Percentiles rank a stretch among this genome's conserved stretches.
Conservation (phyloP, 2,113 vertebrate genomes). For the Tylochromis polylepis region DNA sequence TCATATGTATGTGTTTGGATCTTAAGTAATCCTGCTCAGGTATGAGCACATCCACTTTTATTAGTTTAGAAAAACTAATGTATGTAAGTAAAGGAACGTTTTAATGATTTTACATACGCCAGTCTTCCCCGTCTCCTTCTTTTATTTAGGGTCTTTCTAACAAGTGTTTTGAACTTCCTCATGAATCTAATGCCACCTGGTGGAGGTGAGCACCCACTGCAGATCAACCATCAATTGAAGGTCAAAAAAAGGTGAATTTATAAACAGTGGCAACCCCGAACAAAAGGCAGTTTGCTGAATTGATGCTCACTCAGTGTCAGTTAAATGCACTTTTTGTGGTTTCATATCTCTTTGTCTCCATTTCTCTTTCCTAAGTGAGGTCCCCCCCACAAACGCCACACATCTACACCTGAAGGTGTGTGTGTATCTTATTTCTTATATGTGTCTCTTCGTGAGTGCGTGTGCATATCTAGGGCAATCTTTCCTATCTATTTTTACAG, state of each 20-base stretch:
- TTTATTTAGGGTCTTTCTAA: background rate
- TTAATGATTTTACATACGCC: background rate
- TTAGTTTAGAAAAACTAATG: background rate
- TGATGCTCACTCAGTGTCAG: slow-evolving; percentile 23
- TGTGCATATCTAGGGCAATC: slow-evolving; percentile 54
- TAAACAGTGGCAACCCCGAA: background rate
- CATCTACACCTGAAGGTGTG: slow-evolving; percentile 32
- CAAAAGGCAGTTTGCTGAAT: slow-evolving; percentile 18
- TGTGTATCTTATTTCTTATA: background rate
- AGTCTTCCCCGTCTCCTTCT: background rate
- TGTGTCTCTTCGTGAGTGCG: slow-evolving; percentile 2
- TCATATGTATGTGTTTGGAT: background rate
- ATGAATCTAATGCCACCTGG: slow-evolving; percentile 66
- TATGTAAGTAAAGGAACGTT: background rate
- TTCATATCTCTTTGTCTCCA: slow-evolving; percentile 54
- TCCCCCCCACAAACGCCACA: slow-evolving; percentile 57
- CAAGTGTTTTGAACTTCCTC: background rate
- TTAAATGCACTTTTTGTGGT: slow-evolving; percentile 60
- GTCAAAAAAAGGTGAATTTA: slow-evolving; percentile 10
- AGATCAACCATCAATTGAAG: background rate
- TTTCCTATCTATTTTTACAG: slow-evolving; percentile 70
- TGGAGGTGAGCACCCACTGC: slow-evolving; percentile 56
- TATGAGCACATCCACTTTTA: background rate
- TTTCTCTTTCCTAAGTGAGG: slow-evolving; percentile 30
- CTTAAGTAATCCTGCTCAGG: background rate